These are phyloP conservation scores for Lontra canadensis DNA, from an alignment of 2,113 vertebrate species.

Conservation along the genomic window DNA sequence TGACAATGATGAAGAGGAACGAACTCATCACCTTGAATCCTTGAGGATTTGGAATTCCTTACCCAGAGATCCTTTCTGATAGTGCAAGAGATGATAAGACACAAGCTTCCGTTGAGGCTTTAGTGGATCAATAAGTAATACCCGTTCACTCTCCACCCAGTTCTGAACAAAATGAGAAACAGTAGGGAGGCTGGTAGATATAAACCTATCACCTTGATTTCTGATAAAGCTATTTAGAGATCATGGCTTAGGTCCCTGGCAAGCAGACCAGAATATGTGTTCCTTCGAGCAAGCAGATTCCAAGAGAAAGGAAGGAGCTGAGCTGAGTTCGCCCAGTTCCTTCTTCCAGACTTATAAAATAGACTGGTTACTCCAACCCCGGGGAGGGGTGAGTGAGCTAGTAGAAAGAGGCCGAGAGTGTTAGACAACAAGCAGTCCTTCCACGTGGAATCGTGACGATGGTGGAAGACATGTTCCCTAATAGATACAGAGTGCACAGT, in stretches of 20 bases:
- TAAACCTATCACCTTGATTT: constrained; percentile 3
- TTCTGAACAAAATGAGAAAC: background rate
- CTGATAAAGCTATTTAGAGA: background rate
- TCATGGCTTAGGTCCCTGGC: background rate
- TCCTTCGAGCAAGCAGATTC: background rate
- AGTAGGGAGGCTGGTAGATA: background rate
- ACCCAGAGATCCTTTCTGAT: background rate
- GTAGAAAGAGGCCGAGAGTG: background rate
- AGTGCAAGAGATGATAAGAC: background rate
- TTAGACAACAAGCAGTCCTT: background rate
- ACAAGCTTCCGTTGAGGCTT: background rate
- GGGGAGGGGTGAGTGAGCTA: background rate
- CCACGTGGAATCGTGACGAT: background rate
- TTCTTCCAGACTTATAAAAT: background rate
- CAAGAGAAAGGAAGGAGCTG: background rate
- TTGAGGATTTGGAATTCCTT: background rate
- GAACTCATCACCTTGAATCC: background rate
- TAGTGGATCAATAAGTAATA: background rate
- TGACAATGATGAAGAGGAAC: background rate
- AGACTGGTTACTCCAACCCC: background rate
- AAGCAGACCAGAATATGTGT: background rate
- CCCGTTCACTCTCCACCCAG: background rate
- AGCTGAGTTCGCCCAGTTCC: background rate
- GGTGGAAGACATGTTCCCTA: background rate
- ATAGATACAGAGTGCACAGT: background rate